A percentile compares a stretch with the other conserved stretches of the same genome.
These are phyloP conservation scores for Arbacia lixula DNA, from an alignment of 53 echinoderm and acorn worm species.

Conservation along the genomic window DNA sequence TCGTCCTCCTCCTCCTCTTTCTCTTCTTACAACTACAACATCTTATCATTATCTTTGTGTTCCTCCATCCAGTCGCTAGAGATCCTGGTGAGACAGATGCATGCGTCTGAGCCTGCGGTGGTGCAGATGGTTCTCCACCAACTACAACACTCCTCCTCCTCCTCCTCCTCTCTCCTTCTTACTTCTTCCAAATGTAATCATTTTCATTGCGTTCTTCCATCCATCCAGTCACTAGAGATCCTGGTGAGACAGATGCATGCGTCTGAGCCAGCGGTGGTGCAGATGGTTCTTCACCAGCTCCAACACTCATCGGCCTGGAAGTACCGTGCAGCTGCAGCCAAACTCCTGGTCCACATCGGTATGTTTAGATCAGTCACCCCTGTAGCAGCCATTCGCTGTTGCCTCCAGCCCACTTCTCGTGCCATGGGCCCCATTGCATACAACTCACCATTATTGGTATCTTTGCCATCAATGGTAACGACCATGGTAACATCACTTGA, in stretches of 20 bases:
- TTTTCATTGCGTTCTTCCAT: background rate
- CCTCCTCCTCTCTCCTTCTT: background rate
- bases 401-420: no score
- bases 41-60: no score
- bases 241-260: constrained; percentile 90
- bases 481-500: no score
- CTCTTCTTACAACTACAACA: no score
- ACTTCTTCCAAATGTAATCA: background rate
- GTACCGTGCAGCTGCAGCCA: constrained; percentile 89
- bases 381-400: background rate
- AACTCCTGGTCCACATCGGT: constrained; percentile 86
- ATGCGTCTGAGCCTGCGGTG: constrained; percentile 74
- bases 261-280: constrained; percentile 70
- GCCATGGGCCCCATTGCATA: no score
- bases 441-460: no score
- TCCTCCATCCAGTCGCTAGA: constrained; percentile 96
- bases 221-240: constrained; percentile 92
- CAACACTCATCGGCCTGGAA: constrained; percentile 74
- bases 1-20: no score
- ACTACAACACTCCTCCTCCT: constrained; percentile 65
- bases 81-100: constrained; percentile 90
- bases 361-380: no score
- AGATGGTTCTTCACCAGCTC: constrained; percentile 84
- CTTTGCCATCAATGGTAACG: no score
- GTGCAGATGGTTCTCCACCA: constrained; percentile 81